phyloP scores from a whole-genome alignment of 2,797 vertebrate genomes.

The Syngnathus acus region DNA sequence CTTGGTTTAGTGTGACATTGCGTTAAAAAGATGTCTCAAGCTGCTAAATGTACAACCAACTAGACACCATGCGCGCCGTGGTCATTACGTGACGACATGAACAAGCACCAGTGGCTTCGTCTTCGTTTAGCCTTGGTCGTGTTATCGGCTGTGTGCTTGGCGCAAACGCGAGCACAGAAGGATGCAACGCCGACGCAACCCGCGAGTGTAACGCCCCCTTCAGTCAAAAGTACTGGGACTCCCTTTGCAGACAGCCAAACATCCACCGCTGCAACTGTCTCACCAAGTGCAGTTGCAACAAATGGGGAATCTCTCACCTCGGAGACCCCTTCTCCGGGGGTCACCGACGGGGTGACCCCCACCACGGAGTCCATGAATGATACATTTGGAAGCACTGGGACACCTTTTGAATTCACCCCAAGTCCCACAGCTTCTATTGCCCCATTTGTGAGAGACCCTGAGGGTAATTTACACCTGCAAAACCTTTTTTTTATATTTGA shows the following conservation, averaged over 20 bases:
- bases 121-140: slow-evolving; percentile 13
- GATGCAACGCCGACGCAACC: slow-evolving; percentile 1
- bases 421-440: slow-evolving; percentile 12
- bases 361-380: neutral
- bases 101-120: slow-evolving; percentile 6
- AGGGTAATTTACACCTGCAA: slow-evolving; percentile 24
- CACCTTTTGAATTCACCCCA: neutral
- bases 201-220: slow-evolving; percentile 22
- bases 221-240: neutral
- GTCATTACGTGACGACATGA: slow-evolving; percentile 36
- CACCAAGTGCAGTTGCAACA: slow-evolving; percentile 4
- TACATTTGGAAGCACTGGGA: neutral
- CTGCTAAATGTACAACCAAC: neutral
- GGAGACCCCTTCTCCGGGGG: neutral
- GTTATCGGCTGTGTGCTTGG: slow-evolving; percentile 19
- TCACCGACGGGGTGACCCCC: neutral
- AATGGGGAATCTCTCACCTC: neutral
- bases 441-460: slow-evolving; percentile 6
- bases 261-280: slow-evolving; percentile 13
- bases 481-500: too few species aligned
- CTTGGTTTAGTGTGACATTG: neutral
- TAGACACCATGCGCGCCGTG: neutral
- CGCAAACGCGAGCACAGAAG: slow-evolving; percentile 18
- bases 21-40: neutral
- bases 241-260: neutral